A percentile compares a stretch with the other conserved stretches of the same genome.
These are phyloP conservation scores for Gallinago solitaria DNA, from an alignment of 2,797 vertebrate genomes.

Conservation along the genomic window DNA sequence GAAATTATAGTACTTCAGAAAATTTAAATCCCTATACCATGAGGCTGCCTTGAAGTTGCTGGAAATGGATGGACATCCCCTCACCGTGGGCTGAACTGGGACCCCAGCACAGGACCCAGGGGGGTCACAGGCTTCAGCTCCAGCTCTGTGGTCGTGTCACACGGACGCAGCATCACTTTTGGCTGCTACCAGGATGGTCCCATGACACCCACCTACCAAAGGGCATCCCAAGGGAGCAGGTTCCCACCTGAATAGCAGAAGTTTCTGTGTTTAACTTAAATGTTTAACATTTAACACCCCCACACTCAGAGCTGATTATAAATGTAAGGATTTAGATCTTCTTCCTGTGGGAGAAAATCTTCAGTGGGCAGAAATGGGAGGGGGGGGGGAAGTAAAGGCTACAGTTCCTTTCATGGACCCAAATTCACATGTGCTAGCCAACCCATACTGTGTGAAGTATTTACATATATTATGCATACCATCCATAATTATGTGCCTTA, in stretches of 20 bases:
- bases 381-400: background rate
- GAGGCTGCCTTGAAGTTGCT: background rate
- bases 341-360: background rate
- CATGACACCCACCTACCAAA: background rate
- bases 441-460: accelerated
- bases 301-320: background rate
- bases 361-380: background rate
- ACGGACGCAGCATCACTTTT: background rate
- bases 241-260: background rate
- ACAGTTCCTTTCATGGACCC: background rate
- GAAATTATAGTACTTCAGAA: background rate
- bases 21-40: background rate
- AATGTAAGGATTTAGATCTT: background rate
- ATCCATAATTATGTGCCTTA: background rate
- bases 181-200: background rate
- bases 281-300: background rate
- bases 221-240: background rate
- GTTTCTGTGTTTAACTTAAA: background rate
- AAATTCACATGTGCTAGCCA: background rate
- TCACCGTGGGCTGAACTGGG: background rate
- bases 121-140: background rate
- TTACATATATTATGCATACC: background rate
- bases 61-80: background rate
- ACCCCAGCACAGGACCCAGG: background rate
- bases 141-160: accelerated